phyloP scores from a whole-genome alignment of 2,113 vertebrate species.

The Melanocharis versteri region DNA sequence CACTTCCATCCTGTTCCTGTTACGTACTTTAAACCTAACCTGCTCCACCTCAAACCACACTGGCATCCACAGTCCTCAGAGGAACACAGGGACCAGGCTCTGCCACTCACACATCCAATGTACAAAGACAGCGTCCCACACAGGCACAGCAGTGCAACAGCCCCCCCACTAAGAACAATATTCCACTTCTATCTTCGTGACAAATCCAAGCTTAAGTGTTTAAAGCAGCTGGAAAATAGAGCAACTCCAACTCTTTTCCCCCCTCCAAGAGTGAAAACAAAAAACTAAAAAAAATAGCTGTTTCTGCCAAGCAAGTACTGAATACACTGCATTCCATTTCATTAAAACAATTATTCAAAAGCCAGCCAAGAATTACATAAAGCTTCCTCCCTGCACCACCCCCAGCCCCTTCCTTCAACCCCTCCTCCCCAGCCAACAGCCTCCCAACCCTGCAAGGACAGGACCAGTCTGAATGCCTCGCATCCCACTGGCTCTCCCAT shows the following conservation, averaged over 20 bases:
- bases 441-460: not conserved
- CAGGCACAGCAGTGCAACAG: not conserved
- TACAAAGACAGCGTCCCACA: not conserved
- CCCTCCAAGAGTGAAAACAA: not conserved
- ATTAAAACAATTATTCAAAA: slow-evolving; percentile 82
- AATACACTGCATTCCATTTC: slow-evolving; percentile 78
- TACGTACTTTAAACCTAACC: not conserved
- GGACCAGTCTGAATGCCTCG: accelerated
- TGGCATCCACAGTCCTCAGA: not conserved
- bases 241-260: not conserved
- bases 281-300: not conserved
- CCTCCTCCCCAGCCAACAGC: not conserved
- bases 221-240: not conserved
- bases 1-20: not conserved
- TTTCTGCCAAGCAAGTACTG: slow-evolving; percentile 72
- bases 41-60: not conserved
- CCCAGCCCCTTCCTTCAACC: slow-evolving; percentile 27
- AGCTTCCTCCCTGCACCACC: slow-evolving; percentile 74
- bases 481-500: not conserved
- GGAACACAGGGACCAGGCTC: not conserved
- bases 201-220: not conserved
- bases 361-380: slow-evolving; percentile 80
- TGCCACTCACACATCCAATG: not conserved
- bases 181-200: not conserved
- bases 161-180: not conserved